Conservation (phyloP, 2,888 invertebrate species). For the Onchidella celtica region DNA sequence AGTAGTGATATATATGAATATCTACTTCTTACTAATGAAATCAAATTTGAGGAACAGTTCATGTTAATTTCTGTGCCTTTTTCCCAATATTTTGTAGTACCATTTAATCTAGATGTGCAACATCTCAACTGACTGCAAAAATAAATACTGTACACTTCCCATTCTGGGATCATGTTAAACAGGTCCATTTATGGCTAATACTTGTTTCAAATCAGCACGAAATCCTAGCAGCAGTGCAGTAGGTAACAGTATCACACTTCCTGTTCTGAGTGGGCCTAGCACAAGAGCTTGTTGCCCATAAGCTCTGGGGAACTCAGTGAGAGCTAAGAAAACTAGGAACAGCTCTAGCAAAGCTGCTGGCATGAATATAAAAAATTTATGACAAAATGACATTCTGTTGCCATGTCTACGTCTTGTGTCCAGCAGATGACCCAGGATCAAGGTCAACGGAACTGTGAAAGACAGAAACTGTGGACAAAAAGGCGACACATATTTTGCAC, state of each 20-base stretch:
- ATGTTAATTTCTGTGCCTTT: too few species aligned
- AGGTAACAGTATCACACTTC: constrained; percentile 87
- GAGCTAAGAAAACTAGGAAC: constrained; percentile 84
- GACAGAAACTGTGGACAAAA: constrained; percentile 80
- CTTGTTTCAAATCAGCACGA: constrained; percentile 28
- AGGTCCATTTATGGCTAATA: constrained; percentile 16
- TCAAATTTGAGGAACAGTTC: too few species aligned
- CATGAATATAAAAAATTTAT: constrained; percentile 57
- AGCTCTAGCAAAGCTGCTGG: constrained; percentile 76
- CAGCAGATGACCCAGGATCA: constrained; percentile 86
- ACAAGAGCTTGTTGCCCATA: constrained; percentile 89
- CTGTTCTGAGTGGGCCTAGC: constrained; percentile 89
- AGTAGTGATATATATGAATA: too few species aligned
- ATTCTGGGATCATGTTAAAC: too few species aligned
- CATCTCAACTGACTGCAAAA: too few species aligned
- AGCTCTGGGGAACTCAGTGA: constrained; percentile 87
- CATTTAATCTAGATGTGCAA: too few species aligned
- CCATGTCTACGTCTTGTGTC: constrained; percentile 82
- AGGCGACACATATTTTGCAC: too few species aligned
- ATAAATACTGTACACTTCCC: too few species aligned
- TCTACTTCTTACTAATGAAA: too few species aligned
- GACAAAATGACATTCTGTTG: constrained; percentile 19
- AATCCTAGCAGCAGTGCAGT: background rate
- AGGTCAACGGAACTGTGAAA: constrained; percentile 88
- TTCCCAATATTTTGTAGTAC: too few species aligned